These are phyloP conservation scores for Arenicola marina DNA, from an alignment of 2,888 invertebrate genomes.

Conservation along the genomic window DNA sequence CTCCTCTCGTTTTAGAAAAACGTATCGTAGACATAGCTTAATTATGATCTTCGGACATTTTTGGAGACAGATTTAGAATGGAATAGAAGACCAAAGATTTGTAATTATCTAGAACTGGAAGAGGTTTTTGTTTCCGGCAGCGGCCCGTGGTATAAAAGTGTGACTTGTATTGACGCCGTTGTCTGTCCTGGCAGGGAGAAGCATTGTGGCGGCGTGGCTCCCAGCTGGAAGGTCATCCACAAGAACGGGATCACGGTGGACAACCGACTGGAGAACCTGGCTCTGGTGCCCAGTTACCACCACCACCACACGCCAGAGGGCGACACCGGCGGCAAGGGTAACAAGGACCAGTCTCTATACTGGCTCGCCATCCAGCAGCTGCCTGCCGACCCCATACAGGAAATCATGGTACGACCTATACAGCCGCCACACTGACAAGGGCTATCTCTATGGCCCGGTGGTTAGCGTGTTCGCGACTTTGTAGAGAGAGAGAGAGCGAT, in stretches of 20 bases:
- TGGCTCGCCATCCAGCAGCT: slow-evolving; percentile 65
- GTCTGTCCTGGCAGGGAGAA: slow-evolving; percentile 58
- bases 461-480: too few relatives aligned
- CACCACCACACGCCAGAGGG: background rate
- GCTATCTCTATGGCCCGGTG: too few relatives aligned
- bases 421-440: too few relatives aligned
- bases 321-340: background rate
- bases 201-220: slow-evolving; percentile 64
- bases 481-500: too few relatives aligned
- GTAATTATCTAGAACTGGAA: too few relatives aligned
- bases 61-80: too few relatives aligned
- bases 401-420: slow-evolving; percentile 36
- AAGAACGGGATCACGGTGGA: slow-evolving; percentile 65
- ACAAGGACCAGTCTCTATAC: slow-evolving; percentile 61
- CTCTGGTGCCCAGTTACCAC: slow-evolving; percentile 43
- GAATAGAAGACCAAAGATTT: too few relatives aligned
- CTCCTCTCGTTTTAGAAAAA: too few relatives aligned
- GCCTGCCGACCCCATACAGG: slow-evolving; percentile 60
- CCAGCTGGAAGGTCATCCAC: slow-evolving; percentile 63
- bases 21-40: too few relatives aligned
- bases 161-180: too few relatives aligned
- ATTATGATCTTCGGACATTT: too few relatives aligned
- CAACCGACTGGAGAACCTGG: slow-evolving; percentile 64
- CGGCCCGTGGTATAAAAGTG: background rate
- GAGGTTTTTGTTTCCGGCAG: too few relatives aligned